A percentile compares a stretch with the other conserved stretches of the same genome.
phyloP scores from a whole-genome alignment of 2,113 vertebrate genomes.

The Sarotherodon lohbergeri region DNA sequence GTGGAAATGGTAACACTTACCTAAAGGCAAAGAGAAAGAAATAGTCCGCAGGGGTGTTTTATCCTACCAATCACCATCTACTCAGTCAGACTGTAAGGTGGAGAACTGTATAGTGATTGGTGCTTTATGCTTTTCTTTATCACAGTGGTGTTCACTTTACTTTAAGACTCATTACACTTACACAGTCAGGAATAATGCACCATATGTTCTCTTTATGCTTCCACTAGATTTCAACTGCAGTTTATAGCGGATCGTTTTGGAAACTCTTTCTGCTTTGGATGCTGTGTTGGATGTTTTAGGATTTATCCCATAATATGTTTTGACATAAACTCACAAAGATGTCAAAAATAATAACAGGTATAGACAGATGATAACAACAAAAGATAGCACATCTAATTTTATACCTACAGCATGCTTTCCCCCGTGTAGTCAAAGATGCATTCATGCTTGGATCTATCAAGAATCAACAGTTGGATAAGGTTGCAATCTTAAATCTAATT shows the following conservation, averaged over 20 bases:
- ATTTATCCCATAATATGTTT: neutral
- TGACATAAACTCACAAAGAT: conserved; percentile 9
- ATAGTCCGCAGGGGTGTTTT: neutral
- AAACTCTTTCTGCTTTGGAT: neutral
- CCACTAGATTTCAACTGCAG: neutral
- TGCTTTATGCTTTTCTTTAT: neutral
- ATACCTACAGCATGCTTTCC: neutral
- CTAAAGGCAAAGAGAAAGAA: neutral
- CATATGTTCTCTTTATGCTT: conserved; percentile 44
- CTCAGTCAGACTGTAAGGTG: neutral
- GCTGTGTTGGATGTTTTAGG: neutral
- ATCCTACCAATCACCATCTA: neutral
- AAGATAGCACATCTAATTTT: neutral
- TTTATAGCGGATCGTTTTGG: conserved; percentile 33
- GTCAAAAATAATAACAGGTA: neutral
- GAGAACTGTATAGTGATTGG: neutral
- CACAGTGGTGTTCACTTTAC: conserved; percentile 18
- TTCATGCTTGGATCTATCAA: neutral
- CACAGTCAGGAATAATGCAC: conserved; percentile 28
- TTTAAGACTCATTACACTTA: neutral
- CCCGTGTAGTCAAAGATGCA: neutral
- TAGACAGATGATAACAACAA: neutral
- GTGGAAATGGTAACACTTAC: neutral
- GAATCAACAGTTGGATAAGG: neutral
- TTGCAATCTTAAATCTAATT: neutral